Evolutionary conservation across 2,797 vertebrate species (phyloP).

Genomic region (Acropternis orthonyx): DNA sequence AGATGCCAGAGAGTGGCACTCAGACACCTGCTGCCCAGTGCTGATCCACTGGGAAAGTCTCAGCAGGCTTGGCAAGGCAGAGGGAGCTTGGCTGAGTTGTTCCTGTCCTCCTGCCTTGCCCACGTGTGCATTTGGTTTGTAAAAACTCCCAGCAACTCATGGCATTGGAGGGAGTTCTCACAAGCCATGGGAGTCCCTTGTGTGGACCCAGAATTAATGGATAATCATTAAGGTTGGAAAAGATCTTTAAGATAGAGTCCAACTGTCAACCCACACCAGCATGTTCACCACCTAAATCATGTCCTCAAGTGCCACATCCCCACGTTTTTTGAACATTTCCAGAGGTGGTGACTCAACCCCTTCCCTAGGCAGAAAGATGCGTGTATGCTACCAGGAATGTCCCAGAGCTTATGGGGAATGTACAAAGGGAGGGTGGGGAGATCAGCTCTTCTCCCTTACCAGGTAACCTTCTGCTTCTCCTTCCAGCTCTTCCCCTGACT

Average conservation of each 20-base stretch:
- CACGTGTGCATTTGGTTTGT: not conserved
- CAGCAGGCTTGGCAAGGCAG: not conserved
- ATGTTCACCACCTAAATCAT: not conserved
- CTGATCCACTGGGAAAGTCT: not conserved
- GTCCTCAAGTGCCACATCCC: not conserved
- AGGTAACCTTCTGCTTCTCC: conserved; percentile 94
- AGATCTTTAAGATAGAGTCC: not conserved
- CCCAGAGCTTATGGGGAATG: not conserved
- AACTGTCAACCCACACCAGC: not conserved
- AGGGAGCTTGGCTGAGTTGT: not conserved
- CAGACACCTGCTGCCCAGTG: not conserved
- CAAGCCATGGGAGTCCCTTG: not conserved
- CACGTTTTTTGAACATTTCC: not conserved
- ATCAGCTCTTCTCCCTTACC: conserved; percentile 75
- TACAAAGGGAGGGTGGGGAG: not conserved
- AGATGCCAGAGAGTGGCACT: not conserved
- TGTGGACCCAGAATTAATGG: not conserved
- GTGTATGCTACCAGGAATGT: not conserved
- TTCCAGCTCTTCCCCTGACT: conserved; percentile 93
- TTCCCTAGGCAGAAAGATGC: not conserved
- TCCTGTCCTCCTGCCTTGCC: not conserved
- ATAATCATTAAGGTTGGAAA: not conserved
- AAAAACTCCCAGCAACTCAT: not conserved
- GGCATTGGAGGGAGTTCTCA: not conserved
- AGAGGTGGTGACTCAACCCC: not conserved